Conservation (phyloP, 2,113 vertebrate species). For the Aleadryas rufinucha region DNA sequence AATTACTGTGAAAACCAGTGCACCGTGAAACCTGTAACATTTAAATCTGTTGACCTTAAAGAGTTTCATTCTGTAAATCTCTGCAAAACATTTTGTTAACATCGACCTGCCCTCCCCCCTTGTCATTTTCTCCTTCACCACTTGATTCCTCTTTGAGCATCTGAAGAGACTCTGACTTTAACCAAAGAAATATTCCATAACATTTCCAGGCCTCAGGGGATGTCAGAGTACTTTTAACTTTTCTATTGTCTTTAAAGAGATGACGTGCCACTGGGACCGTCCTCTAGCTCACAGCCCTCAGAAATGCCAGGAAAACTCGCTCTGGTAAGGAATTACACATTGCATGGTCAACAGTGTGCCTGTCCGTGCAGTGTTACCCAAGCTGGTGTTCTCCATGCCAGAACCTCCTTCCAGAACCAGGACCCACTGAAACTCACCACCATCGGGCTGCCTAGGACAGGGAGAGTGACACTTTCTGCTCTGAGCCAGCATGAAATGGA, state of each 20-base stretch:
- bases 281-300: not conserved
- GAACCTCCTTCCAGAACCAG: not conserved
- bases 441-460: fast-evolving
- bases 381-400: not conserved
- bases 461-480: not conserved
- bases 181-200: not conserved
- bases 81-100: not conserved
- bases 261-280: fast-evolving
- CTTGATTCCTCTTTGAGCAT: not conserved
- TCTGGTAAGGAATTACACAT: not conserved
- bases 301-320: not conserved
- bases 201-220: not conserved
- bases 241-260: not conserved
- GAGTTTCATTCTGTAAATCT: not conserved
- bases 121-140: not conserved
- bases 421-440: not conserved
- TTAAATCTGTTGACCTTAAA: not conserved
- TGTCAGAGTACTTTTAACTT: not conserved
- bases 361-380: not conserved
- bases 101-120: not conserved
- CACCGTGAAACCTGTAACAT: not conserved
- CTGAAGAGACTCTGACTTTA: not conserved
- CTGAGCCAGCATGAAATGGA: not conserved
- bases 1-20: not conserved
- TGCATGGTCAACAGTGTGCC: not conserved